Evolutionary conservation across 2,888 invertebrate species (phyloP).

Genomic region (Eucera pruinosa): DNA sequence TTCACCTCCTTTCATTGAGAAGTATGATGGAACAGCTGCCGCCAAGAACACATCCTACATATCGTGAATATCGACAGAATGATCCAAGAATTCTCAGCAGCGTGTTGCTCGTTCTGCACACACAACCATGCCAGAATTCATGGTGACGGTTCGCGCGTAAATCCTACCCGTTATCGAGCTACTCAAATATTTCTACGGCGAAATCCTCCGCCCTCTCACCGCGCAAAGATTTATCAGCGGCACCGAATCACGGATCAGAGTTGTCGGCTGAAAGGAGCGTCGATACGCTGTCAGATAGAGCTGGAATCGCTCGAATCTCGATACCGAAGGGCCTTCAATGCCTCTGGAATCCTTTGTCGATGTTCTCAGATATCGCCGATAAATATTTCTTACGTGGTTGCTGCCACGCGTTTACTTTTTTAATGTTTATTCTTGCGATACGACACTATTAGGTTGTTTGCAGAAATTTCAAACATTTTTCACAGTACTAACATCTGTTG

Average conservation of each 20-base stretch:
- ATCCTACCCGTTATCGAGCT: slow-evolving; percentile 58
- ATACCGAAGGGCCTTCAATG: neutral
- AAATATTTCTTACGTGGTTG: neutral
- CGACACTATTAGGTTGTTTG: too few relatives aligned
- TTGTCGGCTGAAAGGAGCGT: slow-evolving; percentile 28
- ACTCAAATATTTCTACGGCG: slow-evolving; percentile 55
- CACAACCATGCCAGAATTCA: slow-evolving; percentile 12
- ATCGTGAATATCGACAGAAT: slow-evolving; percentile 36
- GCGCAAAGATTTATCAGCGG: slow-evolving; percentile 52
- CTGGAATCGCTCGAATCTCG: slow-evolving; percentile 17
- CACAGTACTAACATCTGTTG: too few relatives aligned
- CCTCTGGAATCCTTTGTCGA: slow-evolving; percentile 7
- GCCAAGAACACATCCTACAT: neutral
- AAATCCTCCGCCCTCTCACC: slow-evolving; percentile 21
- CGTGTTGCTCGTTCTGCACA: slow-evolving; percentile 17
- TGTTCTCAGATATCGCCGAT: too few relatives aligned
- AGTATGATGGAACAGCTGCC: slow-evolving; percentile 19
- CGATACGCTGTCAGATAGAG: slow-evolving; percentile 12
- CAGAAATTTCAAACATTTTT: too few relatives aligned
- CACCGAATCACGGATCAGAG: slow-evolving; percentile 39
- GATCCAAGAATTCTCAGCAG: slow-evolving; percentile 37
- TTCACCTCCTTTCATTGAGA: neutral
- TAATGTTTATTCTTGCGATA: neutral
- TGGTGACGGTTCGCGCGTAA: slow-evolving; percentile 48
- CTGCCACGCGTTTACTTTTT: neutral